These are phyloP conservation scores for Pteromalus puparum DNA, from an alignment of 1,140 invertebrate species.

Conservation along the genomic window DNA sequence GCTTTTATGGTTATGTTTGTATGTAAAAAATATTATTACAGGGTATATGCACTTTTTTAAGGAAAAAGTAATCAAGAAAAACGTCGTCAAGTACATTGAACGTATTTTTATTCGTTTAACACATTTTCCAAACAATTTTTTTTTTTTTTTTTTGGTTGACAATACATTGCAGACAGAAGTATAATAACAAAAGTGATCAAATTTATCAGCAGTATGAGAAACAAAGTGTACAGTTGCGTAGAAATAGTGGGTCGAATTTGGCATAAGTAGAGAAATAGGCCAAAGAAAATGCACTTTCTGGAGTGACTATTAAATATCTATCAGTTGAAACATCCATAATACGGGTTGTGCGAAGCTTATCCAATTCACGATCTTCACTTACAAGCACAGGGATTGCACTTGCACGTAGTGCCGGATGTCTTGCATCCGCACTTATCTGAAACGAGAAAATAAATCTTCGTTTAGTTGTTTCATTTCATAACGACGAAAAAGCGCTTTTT, in stretches of 20 bases:
- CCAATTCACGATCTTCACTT: constrained; percentile 23
- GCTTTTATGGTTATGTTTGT: too few species aligned
- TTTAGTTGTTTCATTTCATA: too few species aligned
- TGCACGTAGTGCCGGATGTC: constrained; percentile 56
- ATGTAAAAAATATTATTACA: too few species aligned
- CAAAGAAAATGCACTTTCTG: constrained; percentile 15
- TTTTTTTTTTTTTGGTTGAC: background rate
- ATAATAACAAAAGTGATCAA: background rate
- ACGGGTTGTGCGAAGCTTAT: background rate
- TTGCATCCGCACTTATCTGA: constrained; percentile 62
- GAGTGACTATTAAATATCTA: background rate
- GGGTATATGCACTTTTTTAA: too few species aligned
- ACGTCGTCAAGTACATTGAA: background rate
- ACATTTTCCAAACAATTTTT: background rate
- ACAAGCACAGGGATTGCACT: constrained; percentile 47
- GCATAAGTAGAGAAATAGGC: background rate
- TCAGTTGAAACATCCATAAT: background rate
- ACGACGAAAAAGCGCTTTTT: too few species aligned
- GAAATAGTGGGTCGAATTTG: too few species aligned
- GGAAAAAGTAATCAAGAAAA: background rate
- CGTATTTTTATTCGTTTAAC: background rate
- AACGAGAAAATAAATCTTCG: constrained; percentile 30
- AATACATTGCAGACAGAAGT: too few species aligned
- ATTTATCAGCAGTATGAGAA: background rate
- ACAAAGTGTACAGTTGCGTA: too few species aligned